phyloP scores from a whole-genome alignment of 2,888 invertebrate species.

The Drosophila tripunctata region DNA sequence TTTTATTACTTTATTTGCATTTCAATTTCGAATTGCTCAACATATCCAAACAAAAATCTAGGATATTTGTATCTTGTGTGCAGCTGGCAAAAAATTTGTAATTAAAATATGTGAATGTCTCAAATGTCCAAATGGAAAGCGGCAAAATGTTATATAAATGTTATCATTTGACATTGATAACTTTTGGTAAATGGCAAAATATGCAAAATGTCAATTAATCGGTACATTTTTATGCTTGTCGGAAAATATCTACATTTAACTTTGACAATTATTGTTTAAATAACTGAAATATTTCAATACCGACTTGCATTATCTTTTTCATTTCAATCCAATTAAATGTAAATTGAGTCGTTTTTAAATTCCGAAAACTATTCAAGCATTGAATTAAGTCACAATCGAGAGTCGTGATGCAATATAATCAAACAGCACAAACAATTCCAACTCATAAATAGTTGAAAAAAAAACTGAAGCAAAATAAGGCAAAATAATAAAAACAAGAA shows the following conservation, averaged over 20 bases:
- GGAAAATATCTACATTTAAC: background rate
- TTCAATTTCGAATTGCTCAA: conserved; percentile 17
- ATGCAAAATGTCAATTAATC: background rate
- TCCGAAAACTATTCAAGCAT: conserved; percentile 13
- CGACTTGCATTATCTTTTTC: background rate
- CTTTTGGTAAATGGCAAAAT: background rate
- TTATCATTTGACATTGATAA: background rate
- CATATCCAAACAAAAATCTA: background rate
- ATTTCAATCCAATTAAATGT: conserved; percentile 5
- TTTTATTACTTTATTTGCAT: conserved; percentile 31
- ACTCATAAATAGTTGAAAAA: conserved; percentile 63
- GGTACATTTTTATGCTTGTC: background rate
- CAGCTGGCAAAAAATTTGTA: background rate
- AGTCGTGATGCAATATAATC: conserved; percentile 51
- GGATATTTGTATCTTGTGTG: background rate
- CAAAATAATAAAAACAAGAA: no score
- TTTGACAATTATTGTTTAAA: background rate
- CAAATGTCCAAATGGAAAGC: background rate
- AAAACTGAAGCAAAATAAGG: conserved; percentile 39
- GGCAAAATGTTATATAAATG: conserved; percentile 5
- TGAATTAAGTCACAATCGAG: conserved; percentile 53
- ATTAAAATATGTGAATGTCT: conserved; percentile 4
- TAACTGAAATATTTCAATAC: background rate
- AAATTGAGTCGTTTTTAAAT: background rate
- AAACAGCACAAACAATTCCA: conserved; percentile 57